Conservation (phyloP, 2,888 invertebrate species). For the Tipula confusa region DNA sequence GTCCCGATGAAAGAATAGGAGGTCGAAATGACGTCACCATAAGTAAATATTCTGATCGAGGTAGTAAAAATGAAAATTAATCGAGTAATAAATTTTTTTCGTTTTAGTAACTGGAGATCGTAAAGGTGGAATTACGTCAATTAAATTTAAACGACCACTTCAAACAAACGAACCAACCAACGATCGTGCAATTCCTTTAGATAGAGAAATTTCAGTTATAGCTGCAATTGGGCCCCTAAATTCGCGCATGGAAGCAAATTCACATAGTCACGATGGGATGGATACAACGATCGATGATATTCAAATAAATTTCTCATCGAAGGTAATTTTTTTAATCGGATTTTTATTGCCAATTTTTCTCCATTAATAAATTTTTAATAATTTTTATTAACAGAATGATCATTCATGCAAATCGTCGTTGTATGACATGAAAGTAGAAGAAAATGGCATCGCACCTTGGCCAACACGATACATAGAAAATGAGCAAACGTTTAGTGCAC, state of each 20-base stretch:
- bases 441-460: slow-evolving; percentile 62
- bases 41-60: no score
- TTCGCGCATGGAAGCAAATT: slow-evolving; percentile 73
- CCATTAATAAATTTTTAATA: not conserved
- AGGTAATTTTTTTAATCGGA: no score
- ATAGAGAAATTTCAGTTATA: slow-evolving; percentile 71
- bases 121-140: slow-evolving; percentile 73
- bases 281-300: slow-evolving; percentile 57
- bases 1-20: slow-evolving; percentile 76
- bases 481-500: slow-evolving; percentile 62
- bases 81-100: not conserved
- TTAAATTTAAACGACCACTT: slow-evolving; percentile 73
- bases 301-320: slow-evolving; percentile 71
- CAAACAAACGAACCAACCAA: slow-evolving; percentile 68
- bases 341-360: no score
- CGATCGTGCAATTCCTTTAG: slow-evolving; percentile 64
- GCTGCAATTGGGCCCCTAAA: slow-evolving; percentile 85
- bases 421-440: slow-evolving; percentile 54
- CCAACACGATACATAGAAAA: slow-evolving; percentile 60
- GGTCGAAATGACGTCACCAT: slow-evolving; percentile 73
- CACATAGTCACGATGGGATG: slow-evolving; percentile 58
- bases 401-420: slow-evolving; percentile 68
- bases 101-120: slow-evolving; percentile 58
- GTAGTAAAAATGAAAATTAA: no score
- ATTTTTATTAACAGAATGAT: slow-evolving; percentile 54